A percentile compares a stretch with the other conserved stretches of the same genome.
phyloP scores from a whole-genome alignment of 2,113 vertebrate genomes.

The Albula goreensis region DNA sequence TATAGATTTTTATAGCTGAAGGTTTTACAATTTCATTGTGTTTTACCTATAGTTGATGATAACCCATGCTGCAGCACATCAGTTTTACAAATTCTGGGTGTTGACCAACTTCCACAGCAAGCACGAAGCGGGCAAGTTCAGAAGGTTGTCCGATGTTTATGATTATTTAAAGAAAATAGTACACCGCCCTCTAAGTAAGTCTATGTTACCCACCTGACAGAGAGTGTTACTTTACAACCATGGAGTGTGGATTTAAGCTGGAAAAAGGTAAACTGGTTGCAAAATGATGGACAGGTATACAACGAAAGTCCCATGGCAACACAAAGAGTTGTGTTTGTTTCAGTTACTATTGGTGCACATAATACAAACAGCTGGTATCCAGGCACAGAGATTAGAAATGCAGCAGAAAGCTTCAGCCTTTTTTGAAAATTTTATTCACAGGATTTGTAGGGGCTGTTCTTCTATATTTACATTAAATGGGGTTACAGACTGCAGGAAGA shows the following conservation, averaged over 20 bases:
- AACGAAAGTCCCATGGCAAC: conserved; percentile 43
- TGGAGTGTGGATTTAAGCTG: neutral
- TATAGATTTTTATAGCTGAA: too few relatives aligned
- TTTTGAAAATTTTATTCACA: neutral
- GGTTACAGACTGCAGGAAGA: neutral
- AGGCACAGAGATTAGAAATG: neutral
- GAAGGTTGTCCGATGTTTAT: neutral
- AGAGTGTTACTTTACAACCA: neutral
- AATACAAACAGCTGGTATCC: conserved; percentile 16
- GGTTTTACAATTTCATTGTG: neutral
- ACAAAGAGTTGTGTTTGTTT: conserved; percentile 44
- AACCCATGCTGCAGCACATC: neutral
- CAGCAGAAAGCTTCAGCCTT: neutral
- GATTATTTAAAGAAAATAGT: conserved; percentile 11
- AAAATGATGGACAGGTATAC: conserved; percentile 41
- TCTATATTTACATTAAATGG: neutral
- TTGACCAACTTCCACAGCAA: conserved; percentile 31
- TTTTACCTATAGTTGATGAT: neutral
- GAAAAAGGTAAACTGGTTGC: conserved; percentile 34
- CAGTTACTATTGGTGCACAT: conserved; percentile 14
- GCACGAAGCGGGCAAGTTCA: neutral
- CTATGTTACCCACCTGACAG: neutral
- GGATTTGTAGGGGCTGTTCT: neutral
- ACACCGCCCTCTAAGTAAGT: neutral
- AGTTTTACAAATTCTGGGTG: conserved; percentile 23